Base-by-base conservation (phyloP, 2,797 vertebrate species). In the Allenopithecus nigroviridis region DNA sequence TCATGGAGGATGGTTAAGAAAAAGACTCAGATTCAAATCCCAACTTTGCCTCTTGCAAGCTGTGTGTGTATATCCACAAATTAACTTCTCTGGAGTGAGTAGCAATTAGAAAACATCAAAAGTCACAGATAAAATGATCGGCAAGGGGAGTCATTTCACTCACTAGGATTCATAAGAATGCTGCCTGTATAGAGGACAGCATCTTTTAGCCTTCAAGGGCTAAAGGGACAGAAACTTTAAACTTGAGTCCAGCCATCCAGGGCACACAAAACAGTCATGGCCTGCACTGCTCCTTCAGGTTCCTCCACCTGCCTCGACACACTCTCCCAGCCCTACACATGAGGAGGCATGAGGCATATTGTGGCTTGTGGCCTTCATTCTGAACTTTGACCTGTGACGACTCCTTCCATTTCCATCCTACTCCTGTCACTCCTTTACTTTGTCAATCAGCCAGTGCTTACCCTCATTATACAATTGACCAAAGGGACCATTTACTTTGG, bases 191-290 rank as follows among this genome's bases (percentile, higher is more conserved):
- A 70, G 41, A 10, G 72, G 8, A 50, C 2, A n/a, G 24, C 22
- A 19, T 59, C 78, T 87, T 90, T 78, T 46, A 89, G 28, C 24
- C 36, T 89, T 92, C 75, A 84, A 30, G 2, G 8, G 22, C 48
- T 72, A 88, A 96, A 84, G 36, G 48, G 30, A 57, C 41, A 86
- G 61, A 92, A 94, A 70, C 59, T 78, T 46, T 92, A 80, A 92
- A 55, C 7, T 12, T 8, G 50, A 90, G 61, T 70, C 28, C 57
- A 76, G 21, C 11, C 28, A 74, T 43, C 43, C 39, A 68, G 21
- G 4, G 28, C 72, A 68, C 50, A 41, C 1, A 48, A 17, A 57
- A 24, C 14, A 80, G 21, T 48, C 9, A 36, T 24, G 11, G 16
- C 76, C 50, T 55, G 39, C 28, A 57, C 22, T 24, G 7, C 30